These are phyloP conservation scores for Odocoileus hemionus DNA, from an alignment of 2,113 vertebrate genomes.

Conservation along the genomic window DNA sequence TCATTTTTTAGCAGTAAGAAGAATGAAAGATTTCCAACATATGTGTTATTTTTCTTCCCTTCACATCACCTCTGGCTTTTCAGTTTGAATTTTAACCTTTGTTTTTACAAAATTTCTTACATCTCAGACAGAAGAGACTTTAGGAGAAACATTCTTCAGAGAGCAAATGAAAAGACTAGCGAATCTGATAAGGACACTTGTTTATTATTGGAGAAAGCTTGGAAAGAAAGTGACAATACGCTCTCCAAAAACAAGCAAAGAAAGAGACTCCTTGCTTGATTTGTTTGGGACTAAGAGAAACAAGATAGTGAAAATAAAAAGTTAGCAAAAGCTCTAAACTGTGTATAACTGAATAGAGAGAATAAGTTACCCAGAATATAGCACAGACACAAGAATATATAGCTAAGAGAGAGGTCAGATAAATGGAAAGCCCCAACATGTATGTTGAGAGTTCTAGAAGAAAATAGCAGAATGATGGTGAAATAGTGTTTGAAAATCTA, in stretches of 20 bases:
- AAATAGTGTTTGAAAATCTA: neutral
- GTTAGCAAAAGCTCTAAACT: neutral
- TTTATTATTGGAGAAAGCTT: neutral
- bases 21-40: neutral
- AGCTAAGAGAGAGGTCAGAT: neutral
- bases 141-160: neutral
- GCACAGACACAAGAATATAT: neutral
- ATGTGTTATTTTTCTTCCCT: neutral
- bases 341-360: neutral
- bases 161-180: slow-evolving; percentile 13
- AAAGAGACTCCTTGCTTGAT: neutral
- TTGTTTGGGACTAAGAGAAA: neutral
- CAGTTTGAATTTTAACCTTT: slow-evolving; percentile 18
- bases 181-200: neutral
- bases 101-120: neutral
- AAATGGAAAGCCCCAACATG: neutral
- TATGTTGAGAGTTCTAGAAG: neutral
- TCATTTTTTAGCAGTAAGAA: neutral
- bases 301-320: neutral
- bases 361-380: neutral
- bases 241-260: neutral
- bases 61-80: slow-evolving; percentile 1
- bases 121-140: neutral
- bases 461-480: neutral
- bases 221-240: neutral